These are phyloP conservation scores for Phalacrocorax carbo DNA, from an alignment of 2,113 vertebrate species.

Conservation along the genomic window DNA sequence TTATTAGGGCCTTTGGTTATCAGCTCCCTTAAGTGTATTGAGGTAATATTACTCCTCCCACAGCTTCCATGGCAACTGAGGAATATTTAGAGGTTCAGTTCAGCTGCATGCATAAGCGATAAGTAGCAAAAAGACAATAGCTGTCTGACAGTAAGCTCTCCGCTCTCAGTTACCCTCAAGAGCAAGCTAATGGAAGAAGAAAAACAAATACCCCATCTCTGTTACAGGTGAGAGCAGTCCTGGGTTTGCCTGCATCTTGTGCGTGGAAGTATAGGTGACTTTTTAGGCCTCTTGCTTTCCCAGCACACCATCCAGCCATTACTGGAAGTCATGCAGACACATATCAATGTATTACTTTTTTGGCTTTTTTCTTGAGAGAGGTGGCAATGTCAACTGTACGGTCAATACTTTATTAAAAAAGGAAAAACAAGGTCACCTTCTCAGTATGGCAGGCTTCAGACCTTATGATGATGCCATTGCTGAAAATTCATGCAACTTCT, in stretches of 20 bases:
- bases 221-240: neutral
- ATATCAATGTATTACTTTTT: neutral
- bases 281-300: neutral
- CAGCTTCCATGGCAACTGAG: slow-evolving; percentile 33
- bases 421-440: fast-evolving
- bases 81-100: neutral
- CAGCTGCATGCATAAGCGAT: neutral
- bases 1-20: neutral
- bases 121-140: neutral
- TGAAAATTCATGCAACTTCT: neutral
- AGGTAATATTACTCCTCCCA: neutral
- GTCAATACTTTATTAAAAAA: neutral
- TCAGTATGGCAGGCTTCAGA: neutral
- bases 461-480: neutral
- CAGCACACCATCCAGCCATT: neutral
- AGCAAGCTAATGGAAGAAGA: neutral
- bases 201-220: neutral
- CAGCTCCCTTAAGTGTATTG: neutral
- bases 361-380: neutral
- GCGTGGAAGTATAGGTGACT: neutral
- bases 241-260: neutral
- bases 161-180: neutral
- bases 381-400: neutral
- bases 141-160: neutral
- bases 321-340: neutral